These are phyloP conservation scores for Heliothis peltigera DNA, from an alignment of 2,888 invertebrate species.

Conservation along the genomic window DNA sequence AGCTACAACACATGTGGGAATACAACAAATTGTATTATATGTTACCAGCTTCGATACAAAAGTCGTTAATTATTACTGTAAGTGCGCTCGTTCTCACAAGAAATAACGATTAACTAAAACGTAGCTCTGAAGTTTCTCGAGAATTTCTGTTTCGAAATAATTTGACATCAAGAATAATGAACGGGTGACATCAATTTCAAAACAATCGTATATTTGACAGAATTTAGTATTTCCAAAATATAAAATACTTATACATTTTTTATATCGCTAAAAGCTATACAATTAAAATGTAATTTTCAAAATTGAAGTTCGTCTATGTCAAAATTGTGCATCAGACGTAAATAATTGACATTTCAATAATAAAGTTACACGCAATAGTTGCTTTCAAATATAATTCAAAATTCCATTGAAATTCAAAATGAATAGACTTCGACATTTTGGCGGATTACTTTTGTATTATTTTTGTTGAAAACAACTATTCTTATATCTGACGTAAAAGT, in stretches of 20 bases:
- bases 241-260: too few species aligned
- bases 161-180: slow-evolving; percentile 13
- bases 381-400: slow-evolving; percentile 2
- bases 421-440: background rate
- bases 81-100: slow-evolving; percentile 15
- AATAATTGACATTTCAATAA: slow-evolving; percentile 17
- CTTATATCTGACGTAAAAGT: background rate
- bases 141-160: slow-evolving; percentile 14
- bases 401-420: background rate
- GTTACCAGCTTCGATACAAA: slow-evolving; percentile 33
- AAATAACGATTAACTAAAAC: slow-evolving; percentile 28
- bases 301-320: too few species aligned
- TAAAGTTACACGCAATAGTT: slow-evolving; percentile 13
- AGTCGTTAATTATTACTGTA: slow-evolving; percentile 41
- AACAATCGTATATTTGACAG: slow-evolving; percentile 11
- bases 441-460: too few species aligned
- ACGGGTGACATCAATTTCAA: slow-evolving; percentile 11
- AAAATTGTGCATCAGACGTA: slow-evolving; percentile 15
- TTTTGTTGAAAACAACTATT: background rate
- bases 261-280: too few species aligned
- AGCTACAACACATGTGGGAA: slow-evolving; percentile 66
- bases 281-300: too few species aligned
- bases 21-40: slow-evolving; percentile 62
- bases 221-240: slow-evolving; percentile 10
- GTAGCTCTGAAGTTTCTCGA: slow-evolving; percentile 20